Base-by-base conservation (phyloP, 1,140 invertebrate species). In the Pseudomyrmex cubaensis region DNA sequence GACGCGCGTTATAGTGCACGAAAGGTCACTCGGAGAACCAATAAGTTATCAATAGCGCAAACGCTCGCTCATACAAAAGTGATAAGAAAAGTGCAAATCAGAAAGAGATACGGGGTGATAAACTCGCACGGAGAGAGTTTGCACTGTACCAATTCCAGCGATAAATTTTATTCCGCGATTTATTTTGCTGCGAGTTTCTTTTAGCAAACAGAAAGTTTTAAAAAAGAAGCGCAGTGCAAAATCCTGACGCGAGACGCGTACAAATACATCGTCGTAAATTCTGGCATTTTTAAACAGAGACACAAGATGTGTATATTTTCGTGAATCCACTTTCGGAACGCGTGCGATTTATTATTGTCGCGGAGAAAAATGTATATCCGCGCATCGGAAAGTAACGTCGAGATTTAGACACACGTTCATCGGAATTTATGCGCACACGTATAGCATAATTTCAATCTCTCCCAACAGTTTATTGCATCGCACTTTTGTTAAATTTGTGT, bases 1-100 rank as follows among this genome's bases (percentile, higher is more conserved):
- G 9, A 44, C 20, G 20, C 46, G 1, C 25, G 50, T 52, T 52
- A 50, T 5, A 50, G 48, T 61, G 1, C 25, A 2, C 1, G 13
- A 64, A 46, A 77, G 61, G 10, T 15, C 35, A 59, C 44, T 35
- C 35, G 7, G 35, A 17, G 13, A 57, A 59, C 66, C 35, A 52
- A 59, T 57, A 78, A 25, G 54, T 78, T 72, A 80, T 80, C 66
- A 20, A 70, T 70, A 48, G 0, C 13, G 25, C 9, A 20, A 4
- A 8, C 63, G 69, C 15, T 10, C 50, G 12, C 35, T 48, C 20
- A 10, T 20, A 5, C 2, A 25, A 35, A 61, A 25, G 64, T 80
- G 15, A 25, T 69, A 44, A 66, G 44, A 54, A 35, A 35, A 35
- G 35, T 35, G 35, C 35, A 35, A 35, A 35, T 35, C 35, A 35